Evolutionary conservation across 2,888 invertebrate species (phyloP).

Genomic region (Seira musarum): DNA sequence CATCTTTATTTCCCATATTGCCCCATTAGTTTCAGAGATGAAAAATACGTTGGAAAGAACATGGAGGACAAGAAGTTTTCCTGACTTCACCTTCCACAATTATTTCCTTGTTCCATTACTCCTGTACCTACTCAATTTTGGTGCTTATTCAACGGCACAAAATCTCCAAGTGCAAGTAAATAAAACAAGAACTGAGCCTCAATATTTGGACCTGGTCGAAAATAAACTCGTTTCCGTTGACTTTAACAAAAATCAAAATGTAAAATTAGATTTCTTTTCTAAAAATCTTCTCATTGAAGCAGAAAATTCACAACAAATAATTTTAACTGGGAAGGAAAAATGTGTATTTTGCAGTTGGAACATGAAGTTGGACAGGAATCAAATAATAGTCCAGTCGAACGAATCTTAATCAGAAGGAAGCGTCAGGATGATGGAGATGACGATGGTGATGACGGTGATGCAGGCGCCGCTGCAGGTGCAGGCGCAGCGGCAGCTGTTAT

Average conservation of each 20-base stretch:
- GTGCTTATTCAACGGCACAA: too few relatives aligned
- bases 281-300: too few relatives aligned
- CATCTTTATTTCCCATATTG: constrained; percentile 29
- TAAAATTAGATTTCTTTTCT: too few relatives aligned
- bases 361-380: too few relatives aligned
- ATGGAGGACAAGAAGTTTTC: constrained; percentile 45
- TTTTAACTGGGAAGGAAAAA: too few relatives aligned
- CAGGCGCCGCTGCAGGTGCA: constrained; percentile 27
- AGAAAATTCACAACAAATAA: too few relatives aligned
- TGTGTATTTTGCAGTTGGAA: too few relatives aligned
- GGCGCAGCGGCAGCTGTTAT: constrained; percentile 21
- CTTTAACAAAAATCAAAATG: too few relatives aligned
- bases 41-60: constrained; percentile 17
- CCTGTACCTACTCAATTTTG: too few relatives aligned
- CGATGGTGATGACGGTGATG: constrained; percentile 54
- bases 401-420: constrained; percentile 19
- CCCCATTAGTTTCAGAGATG: constrained; percentile 21
- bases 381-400: neutral
- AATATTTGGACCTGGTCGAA: constrained; percentile 59
- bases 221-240: constrained; percentile 65
- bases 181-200: constrained; percentile 59
- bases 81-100: constrained; percentile 27
- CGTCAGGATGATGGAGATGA: constrained; percentile 62
- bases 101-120: too few relatives aligned
- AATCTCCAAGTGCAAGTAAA: constrained; percentile 62